These are phyloP conservation scores for Lasioglossum lativentre DNA, from an alignment of 2,888 invertebrate genomes.

Conservation along the genomic window DNA sequence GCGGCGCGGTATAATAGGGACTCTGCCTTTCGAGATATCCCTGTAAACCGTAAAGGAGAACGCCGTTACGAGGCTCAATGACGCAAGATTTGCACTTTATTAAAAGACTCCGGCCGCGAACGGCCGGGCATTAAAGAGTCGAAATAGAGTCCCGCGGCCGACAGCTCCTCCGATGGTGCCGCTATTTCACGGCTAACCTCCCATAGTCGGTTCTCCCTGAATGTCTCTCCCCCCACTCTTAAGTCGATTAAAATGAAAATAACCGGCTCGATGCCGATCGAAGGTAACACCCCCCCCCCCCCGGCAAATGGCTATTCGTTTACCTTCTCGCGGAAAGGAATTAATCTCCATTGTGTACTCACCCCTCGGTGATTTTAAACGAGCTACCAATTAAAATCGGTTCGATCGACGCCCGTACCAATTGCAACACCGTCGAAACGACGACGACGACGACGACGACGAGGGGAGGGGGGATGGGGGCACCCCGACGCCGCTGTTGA, in stretches of 20 bases:
- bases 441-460: neutral
- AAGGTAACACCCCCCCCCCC: constrained; percentile 30
- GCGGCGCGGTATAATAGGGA: constrained; percentile 31
- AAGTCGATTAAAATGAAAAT: constrained; percentile 54
- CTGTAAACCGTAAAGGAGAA: constrained; percentile 54
- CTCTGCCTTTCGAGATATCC: constrained; percentile 22
- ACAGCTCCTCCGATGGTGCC: neutral
- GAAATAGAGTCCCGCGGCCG: constrained; percentile 56
- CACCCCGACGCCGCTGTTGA: constrained; percentile 4
- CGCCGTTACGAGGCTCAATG: constrained; percentile 64
- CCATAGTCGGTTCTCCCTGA: neutral
- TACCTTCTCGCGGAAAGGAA: constrained; percentile 43
- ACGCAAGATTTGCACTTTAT: constrained; percentile 71
- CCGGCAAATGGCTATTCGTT: constrained; percentile 45
- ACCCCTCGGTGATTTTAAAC: constrained; percentile 38
- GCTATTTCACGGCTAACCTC: constrained; percentile 24
- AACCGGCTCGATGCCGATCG: constrained; percentile 34
- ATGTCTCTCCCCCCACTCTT: neutral
- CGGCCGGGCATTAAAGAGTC: constrained; percentile 21
- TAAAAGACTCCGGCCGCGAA: constrained; percentile 59
- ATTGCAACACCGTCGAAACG: constrained; percentile 32
- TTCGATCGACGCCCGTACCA: constrained; percentile 31
- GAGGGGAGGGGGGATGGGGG: neutral
- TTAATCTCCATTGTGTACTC: constrained; percentile 43
- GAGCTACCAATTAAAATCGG: constrained; percentile 49